A percentile compares a stretch with the other conserved stretches of the same genome.
These are phyloP conservation scores for Papilio demoleus DNA, from an alignment of 2,888 invertebrate genomes.

Conservation along the genomic window DNA sequence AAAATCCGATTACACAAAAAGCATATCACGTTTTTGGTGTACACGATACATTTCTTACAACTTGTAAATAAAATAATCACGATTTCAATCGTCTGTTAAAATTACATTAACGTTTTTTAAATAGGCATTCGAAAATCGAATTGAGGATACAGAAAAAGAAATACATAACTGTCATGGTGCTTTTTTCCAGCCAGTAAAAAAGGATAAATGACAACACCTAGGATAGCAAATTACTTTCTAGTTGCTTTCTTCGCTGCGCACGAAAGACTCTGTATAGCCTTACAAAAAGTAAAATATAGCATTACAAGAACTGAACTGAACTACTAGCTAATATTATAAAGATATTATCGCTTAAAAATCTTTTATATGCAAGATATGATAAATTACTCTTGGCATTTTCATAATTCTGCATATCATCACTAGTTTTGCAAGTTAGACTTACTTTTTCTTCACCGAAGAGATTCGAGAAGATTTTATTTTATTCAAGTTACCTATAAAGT, in stretches of 20 bases:
- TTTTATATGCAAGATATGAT: constrained; percentile 1
- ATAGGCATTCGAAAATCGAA: constrained; percentile 11
- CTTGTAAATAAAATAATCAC: constrained; percentile 14
- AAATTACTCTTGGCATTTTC: constrained; percentile 4
- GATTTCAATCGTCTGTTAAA: constrained; percentile 9
- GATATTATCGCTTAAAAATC: constrained; percentile 1
- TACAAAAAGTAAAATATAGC: constrained; percentile 12
- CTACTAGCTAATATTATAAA: constrained; percentile 9
- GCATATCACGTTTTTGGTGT: neutral
- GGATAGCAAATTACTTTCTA: constrained; percentile 17
- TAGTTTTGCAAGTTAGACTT: neutral
- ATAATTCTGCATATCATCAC: neutral
- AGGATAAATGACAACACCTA: constrained; percentile 22
- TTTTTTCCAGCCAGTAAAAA: constrained; percentile 14
- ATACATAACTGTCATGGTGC: neutral
- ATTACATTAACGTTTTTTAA: constrained; percentile 14
- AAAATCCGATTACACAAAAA: neutral
- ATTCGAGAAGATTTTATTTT: too few species aligned
- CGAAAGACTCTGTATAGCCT: constrained; percentile 15
- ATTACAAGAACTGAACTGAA: constrained; percentile 6
- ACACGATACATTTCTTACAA: neutral
- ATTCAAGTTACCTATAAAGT: too few species aligned
- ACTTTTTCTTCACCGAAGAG: too few species aligned
- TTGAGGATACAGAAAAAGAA: constrained; percentile 20
- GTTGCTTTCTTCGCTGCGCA: constrained; percentile 24